Conservation (phyloP, 2,797 vertebrate species). For the Cynopterus sphinx region DNA sequence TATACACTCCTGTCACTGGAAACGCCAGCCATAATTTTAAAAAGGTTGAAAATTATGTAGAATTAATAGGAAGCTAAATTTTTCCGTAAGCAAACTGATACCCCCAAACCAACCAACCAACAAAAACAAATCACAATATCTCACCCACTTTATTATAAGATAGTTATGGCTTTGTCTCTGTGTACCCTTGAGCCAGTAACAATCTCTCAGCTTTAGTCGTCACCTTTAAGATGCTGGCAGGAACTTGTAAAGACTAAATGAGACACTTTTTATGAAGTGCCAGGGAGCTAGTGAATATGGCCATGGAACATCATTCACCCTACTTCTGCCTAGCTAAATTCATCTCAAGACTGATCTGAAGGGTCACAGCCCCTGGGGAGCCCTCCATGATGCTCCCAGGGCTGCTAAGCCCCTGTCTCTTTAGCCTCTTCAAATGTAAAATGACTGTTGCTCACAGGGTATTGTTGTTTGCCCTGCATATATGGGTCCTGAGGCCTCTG, state of each 20-base stretch:
- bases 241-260: not conserved
- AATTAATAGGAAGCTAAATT: not conserved
- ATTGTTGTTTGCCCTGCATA: not conserved
- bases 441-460: not conserved
- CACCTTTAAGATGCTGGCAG: not conserved
- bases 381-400: not conserved
- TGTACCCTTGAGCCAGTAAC: not conserved
- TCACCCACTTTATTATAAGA: not conserved
- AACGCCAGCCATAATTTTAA: not conserved
- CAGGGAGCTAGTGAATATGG: not conserved
- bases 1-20: not conserved
- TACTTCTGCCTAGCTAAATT: not conserved
- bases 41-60: not conserved
- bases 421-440: not conserved
- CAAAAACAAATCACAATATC: not conserved
- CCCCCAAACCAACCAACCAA: not conserved
- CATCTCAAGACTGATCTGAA: not conserved
- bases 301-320: not conserved
- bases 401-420: not conserved
- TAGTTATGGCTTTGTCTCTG: not conserved
- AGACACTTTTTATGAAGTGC: not conserved
- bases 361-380: not conserved
- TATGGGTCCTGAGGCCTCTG: not conserved
- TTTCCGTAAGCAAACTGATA: constrained; percentile 29
- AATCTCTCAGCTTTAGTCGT: not conserved